Evolutionary conservation across 2,797 vertebrate species (phyloP), one percentile per base, ranked within the genome.

Genomic region (Eupleurogrammus muticus): DNA sequence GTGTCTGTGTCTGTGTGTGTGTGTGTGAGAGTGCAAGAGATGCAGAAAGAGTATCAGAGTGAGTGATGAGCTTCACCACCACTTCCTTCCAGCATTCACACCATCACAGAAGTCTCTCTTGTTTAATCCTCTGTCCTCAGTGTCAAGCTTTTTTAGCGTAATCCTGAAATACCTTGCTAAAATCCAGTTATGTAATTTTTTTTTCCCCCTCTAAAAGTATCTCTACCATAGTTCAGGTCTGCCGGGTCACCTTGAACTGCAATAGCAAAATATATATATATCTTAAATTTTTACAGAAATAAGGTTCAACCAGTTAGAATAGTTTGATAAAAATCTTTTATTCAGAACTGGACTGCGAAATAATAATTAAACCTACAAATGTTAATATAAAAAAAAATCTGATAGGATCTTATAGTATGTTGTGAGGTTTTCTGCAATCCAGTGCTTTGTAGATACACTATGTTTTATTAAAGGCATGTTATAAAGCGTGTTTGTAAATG

Each of bases 121-220:
- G 79, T 84, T 87, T 79, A 83, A 83, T 83, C 76, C 74, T 75
- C 71, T 35, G 53, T 80, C 82, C 70, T 79, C 66, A 59, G 57
- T 76, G 62, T 83, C 52, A 20, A 79, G 81, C 72, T 79, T 89
- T 85, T 88, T 74, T 59, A 71, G 56, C 36, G 20, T 78, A 85
- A 87, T 82, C 83, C 81, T 76, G 63, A 86, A 86, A 88, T 84
- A 88, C 76, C 83, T 90, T 77, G 51, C 76, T 81, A 79, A 81
- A 84, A 78, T 84, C 78, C 77, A 71, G 77, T 86, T 88, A 79
- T 76, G 75, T 79, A 79, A 85, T 75, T 61, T 69, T 68, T 64
- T 44, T 54, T 69, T 64, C 36, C n/a, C 28, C 28, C 28, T 21
- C 53, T 42, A 44, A 76, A 77, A 66, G 66, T 72, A 68, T 71